Evolutionary conservation across 2,888 invertebrate species (phyloP).

Genomic region (Drosophila paranaensis): DNA sequence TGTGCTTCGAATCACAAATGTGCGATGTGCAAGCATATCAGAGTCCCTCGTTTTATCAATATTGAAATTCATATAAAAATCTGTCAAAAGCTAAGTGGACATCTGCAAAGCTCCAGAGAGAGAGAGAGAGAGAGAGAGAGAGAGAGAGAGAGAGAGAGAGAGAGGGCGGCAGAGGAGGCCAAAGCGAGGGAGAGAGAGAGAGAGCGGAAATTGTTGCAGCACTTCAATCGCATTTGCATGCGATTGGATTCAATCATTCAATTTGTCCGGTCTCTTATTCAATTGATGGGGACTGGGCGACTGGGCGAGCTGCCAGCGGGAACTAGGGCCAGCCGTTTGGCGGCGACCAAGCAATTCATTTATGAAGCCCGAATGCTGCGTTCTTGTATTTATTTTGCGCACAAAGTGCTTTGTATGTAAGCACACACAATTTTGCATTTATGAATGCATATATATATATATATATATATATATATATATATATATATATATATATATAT

Average conservation of each 20-base stretch:
- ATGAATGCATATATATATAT: constrained; percentile 51
- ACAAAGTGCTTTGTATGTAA: constrained; percentile 54
- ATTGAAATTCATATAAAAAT: constrained; percentile 29
- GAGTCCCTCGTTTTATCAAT: constrained; percentile 14
- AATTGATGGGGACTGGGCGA: constrained; percentile 24
- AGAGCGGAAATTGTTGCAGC: constrained; percentile 24
- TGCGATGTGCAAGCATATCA: constrained; percentile 48
- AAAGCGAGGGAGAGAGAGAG: too few relatives aligned
- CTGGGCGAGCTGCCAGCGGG: neutral
- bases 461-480: constrained; percentile 18
- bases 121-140: too few relatives aligned
- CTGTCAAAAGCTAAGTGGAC: constrained; percentile 21
- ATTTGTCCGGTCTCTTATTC: constrained; percentile 50
- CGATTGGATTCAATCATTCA: constrained; percentile 63
- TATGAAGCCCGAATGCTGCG: constrained; percentile 62
- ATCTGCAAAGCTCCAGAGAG: neutral
- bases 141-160: too few relatives aligned
- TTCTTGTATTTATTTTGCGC: constrained; percentile 53
- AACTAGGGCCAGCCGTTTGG: neutral
- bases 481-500: constrained; percentile 15
- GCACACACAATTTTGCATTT: constrained; percentile 57
- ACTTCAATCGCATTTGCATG: constrained; percentile 70
- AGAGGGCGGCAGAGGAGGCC: too few relatives aligned
- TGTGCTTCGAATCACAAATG: constrained; percentile 38
- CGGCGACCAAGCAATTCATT: constrained; percentile 57